phyloP scores from a whole-genome alignment of 2,797 vertebrate species.

The Sylvia borin region DNA sequence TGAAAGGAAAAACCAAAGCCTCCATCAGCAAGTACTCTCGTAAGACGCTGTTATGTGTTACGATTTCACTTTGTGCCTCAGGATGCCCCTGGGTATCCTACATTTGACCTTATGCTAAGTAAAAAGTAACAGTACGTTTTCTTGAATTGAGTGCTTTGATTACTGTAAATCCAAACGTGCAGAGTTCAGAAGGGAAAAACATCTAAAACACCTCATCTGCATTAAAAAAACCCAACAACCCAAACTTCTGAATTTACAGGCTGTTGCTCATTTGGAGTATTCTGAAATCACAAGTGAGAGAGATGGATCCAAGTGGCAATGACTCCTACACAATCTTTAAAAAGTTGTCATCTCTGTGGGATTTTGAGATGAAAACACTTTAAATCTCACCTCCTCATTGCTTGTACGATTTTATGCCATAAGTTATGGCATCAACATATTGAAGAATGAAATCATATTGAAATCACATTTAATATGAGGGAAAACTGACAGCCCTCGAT shows the following conservation, averaged over 20 bases:
- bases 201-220: background rate
- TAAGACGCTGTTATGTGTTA: accelerated
- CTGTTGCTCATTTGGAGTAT: conserved; percentile 23
- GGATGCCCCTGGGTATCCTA: background rate
- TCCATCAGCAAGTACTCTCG: accelerated
- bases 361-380: background rate
- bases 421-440: accelerated
- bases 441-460: background rate
- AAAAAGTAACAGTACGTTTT: background rate
- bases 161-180: background rate
- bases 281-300: background rate
- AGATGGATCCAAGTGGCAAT: background rate
- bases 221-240: background rate
- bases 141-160: background rate
- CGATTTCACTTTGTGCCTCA: accelerated
- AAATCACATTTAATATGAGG: background rate
- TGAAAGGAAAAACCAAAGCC: conserved; percentile 62
- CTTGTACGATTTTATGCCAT: background rate
- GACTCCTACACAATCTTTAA: background rate
- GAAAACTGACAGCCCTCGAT: background rate
- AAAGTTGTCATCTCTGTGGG: conserved; percentile 1
- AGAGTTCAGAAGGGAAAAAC: background rate
- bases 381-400: background rate
- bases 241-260: background rate
- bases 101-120: accelerated